phyloP scores from a whole-genome alignment of 2,113 vertebrate species.

The Nicator chloris region DNA sequence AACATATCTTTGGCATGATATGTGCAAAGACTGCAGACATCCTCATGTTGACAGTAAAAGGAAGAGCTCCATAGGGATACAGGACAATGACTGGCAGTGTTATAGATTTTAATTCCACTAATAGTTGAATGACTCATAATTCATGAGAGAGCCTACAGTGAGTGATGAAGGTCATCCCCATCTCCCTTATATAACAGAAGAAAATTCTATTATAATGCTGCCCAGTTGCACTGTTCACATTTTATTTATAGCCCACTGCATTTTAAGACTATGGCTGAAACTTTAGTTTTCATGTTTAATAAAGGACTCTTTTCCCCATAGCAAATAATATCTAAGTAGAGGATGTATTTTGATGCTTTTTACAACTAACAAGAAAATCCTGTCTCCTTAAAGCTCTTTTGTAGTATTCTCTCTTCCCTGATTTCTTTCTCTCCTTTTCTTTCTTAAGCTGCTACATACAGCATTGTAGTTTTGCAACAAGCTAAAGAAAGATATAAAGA shows the following conservation, averaged over 20 bases:
- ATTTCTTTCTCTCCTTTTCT: neutral
- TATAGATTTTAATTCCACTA: constrained; percentile 56
- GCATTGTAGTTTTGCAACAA: neutral
- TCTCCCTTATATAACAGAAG: constrained; percentile 23
- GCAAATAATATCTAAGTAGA: neutral
- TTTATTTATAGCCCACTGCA: constrained; percentile 35
- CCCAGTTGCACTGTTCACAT: constrained; percentile 18
- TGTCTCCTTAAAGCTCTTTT: neutral
- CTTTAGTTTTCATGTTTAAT: neutral
- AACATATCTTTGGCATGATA: neutral
- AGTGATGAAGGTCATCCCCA: constrained; percentile 54
- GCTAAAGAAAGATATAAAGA: neutral
- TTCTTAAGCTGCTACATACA: neutral
- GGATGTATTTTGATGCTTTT: neutral
- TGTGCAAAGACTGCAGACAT: neutral
- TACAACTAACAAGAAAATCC: neutral
- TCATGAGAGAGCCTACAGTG: constrained; percentile 32
- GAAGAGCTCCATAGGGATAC: neutral
- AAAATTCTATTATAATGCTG: constrained; percentile 41
- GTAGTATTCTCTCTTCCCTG: neutral
- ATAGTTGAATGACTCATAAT: constrained; percentile 36
- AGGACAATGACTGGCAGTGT: neutral
- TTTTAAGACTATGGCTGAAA: constrained; percentile 27
- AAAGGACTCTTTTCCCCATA: neutral
- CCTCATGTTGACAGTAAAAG: neutral